phyloP scores from a whole-genome alignment of 2,113 vertebrate genomes.

The Cygnus atratus region DNA sequence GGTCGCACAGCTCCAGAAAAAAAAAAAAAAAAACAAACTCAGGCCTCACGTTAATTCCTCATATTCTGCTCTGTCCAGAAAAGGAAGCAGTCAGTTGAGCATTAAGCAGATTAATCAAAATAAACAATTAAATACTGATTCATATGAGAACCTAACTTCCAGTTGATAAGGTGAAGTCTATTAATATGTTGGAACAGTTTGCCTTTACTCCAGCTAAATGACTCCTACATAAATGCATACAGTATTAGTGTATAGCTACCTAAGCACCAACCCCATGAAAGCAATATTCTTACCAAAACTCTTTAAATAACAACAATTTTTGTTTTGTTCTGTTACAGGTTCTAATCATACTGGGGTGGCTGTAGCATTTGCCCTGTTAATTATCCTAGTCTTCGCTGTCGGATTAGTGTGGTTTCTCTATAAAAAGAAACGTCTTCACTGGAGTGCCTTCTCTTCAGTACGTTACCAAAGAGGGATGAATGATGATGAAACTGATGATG shows the following conservation, averaged over 20 bases:
- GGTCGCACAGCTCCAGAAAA: not conserved
- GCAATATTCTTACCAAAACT: not conserved
- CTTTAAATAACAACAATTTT: not conserved
- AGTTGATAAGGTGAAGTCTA: not conserved
- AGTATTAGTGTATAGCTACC: not conserved
- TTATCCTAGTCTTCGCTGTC: slow-evolving; percentile 66
- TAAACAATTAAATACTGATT: not conserved
- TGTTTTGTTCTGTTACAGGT: slow-evolving; percentile 66
- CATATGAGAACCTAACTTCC: not conserved
- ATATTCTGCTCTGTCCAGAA: not conserved
- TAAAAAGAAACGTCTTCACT: slow-evolving; percentile 77
- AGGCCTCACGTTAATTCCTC: not conserved
- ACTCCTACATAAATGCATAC: rapidly evolving
- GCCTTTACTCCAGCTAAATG: not conserved
- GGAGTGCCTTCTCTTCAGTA: slow-evolving; percentile 78
- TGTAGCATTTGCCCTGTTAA: slow-evolving; percentile 78
- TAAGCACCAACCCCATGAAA: not conserved
- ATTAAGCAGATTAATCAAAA: not conserved
- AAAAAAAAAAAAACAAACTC: not conserved
- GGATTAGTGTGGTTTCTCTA: slow-evolving; percentile 78
- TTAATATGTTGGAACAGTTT: not conserved
- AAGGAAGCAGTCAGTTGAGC: not conserved
- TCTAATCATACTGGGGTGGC: slow-evolving; percentile 75
- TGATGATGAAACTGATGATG: slow-evolving; percentile 83
- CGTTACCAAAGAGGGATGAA: slow-evolving; percentile 88